These are phyloP conservation scores for Sylvia atricapilla DNA, from an alignment of 2,113 vertebrate genomes.

Conservation along the genomic window DNA sequence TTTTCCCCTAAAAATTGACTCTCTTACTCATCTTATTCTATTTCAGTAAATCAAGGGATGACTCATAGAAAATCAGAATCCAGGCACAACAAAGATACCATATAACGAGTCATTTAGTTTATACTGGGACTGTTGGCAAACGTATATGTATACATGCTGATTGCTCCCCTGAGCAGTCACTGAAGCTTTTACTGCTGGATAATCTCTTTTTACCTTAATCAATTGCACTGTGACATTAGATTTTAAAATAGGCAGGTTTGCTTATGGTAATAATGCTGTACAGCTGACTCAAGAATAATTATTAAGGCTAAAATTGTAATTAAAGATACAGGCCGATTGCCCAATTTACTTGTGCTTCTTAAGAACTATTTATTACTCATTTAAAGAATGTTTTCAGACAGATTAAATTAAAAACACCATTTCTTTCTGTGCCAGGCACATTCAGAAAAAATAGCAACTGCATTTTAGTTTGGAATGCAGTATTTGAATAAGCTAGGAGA, in stretches of 20 bases:
- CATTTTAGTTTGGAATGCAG: not conserved
- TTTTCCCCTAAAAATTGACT: slow-evolving; percentile 30
- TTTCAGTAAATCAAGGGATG: slow-evolving; percentile 43
- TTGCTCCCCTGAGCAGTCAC: not conserved
- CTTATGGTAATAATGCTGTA: not conserved
- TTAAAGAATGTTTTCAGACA: slow-evolving; percentile 12
- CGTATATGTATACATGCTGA: not conserved
- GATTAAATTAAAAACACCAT: not conserved
- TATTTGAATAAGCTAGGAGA: not conserved
- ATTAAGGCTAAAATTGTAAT: not conserved
- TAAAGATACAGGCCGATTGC: not conserved
- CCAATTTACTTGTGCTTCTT: not conserved
- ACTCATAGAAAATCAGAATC: slow-evolving; percentile 21
- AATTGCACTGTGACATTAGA: not conserved
- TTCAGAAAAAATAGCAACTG: not conserved
- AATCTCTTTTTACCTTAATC: not conserved
- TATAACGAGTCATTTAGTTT: slow-evolving; percentile 27
- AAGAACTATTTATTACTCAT: not conserved
- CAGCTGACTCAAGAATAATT: not conserved
- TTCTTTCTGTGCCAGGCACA: not conserved
- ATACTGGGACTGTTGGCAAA: slow-evolving; percentile 21
- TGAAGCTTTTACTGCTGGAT: not conserved
- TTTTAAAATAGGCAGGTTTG: not conserved
- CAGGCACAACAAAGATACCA: slow-evolving; percentile 38
- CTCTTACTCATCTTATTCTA: slow-evolving; percentile 51